These are phyloP conservation scores for Hemicordylus capensis DNA, from an alignment of 2,113 vertebrate genomes.

Conservation along the genomic window DNA sequence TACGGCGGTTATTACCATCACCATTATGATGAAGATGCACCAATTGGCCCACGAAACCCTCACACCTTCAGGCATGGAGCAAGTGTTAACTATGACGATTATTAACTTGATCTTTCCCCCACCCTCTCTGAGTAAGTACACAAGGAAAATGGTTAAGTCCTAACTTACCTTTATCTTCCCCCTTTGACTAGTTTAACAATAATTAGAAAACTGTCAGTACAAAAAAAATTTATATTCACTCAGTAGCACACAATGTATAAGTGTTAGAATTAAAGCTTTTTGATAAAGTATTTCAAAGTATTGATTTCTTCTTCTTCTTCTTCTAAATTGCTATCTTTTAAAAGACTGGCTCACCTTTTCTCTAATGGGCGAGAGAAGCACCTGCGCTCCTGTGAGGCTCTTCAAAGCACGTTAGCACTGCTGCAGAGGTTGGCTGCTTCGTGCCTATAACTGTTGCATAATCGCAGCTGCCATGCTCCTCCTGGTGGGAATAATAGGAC, in stretches of 20 bases:
- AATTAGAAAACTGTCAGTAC: constrained; percentile 1
- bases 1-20: constrained; percentile 84
- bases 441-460: too few species aligned
- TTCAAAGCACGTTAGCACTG: too few species aligned
- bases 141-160: not conserved
- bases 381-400: too few species aligned
- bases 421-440: too few species aligned
- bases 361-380: too few species aligned
- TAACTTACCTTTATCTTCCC: not conserved
- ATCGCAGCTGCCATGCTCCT: too few species aligned
- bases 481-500: too few species aligned
- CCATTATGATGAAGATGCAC: constrained; percentile 90
- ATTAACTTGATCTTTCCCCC: constrained; percentile 64
- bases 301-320: too few species aligned
- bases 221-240: constrained; percentile 10
- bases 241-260: constrained; percentile 44
- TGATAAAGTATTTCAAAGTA: constrained; percentile 35
- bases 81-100: constrained; percentile 92
- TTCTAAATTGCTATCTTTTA: not conserved
- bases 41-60: constrained; percentile 79
- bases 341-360: too few species aligned
- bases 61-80: constrained; percentile 85
- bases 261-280: constrained; percentile 66
- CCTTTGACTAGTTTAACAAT: not conserved
- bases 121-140: accelerated